Percentiles rank a stretch among this genome's conserved stretches.
phyloP scores from a whole-genome alignment of 92 coral and sea anemone genomes.

The Porites rus region DNA sequence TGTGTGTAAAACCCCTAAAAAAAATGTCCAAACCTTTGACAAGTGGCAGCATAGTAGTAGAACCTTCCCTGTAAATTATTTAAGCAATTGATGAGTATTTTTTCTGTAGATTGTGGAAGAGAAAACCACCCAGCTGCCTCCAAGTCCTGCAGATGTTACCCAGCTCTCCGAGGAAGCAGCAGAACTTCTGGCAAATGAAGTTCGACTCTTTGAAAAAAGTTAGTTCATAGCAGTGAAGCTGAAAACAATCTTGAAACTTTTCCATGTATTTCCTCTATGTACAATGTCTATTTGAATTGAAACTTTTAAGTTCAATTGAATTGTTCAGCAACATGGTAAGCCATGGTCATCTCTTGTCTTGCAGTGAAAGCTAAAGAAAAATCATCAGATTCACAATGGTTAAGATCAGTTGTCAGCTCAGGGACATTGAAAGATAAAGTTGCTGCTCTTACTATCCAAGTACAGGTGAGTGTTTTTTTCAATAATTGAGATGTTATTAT shows the following conservation, averaged over 20 bases:
- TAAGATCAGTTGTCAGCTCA: slow-evolving; percentile 86
- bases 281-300: too few relatives aligned
- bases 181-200: slow-evolving; percentile 80
- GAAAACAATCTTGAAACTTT: too few relatives aligned
- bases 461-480: slow-evolving; percentile 70
- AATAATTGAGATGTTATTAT: too few relatives aligned
- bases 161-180: slow-evolving; percentile 75
- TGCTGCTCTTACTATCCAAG: slow-evolving; percentile 92
- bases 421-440: slow-evolving; percentile 96
- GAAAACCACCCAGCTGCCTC: not conserved
- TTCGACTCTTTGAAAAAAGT: slow-evolving; percentile 79
- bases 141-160: slow-evolving; percentile 31
- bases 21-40: too few relatives aligned
- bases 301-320: too few relatives aligned
- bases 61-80: too few relatives aligned
- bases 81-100: not conserved
- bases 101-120: slow-evolving; percentile 21
- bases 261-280: too few relatives aligned
- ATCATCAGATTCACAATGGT: slow-evolving; percentile 89
- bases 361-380: slow-evolving; percentile 81
- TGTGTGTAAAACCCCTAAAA: too few relatives aligned
- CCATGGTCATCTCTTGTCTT: not conserved
- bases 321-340: not conserved
- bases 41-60: too few relatives aligned
- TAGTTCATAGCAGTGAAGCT: not conserved